These are phyloP conservation scores for Rhinichthys osculus DNA, from an alignment of 2,797 vertebrate genomes.

Conservation along the genomic window DNA sequence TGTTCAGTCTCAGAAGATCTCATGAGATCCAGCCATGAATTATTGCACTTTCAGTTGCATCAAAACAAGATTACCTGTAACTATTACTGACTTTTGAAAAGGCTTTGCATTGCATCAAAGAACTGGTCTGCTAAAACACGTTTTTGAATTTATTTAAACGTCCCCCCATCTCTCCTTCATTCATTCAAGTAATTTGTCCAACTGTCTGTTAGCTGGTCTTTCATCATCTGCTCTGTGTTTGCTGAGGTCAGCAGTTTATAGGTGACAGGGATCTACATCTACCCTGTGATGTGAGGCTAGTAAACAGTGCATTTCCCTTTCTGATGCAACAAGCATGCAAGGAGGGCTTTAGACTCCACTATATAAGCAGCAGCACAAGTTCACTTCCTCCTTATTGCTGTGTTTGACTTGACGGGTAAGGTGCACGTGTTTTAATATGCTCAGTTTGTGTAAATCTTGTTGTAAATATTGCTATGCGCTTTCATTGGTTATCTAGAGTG, in stretches of 20 bases:
- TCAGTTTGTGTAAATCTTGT: neutral
- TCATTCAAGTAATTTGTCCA: neutral
- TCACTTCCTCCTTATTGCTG: constrained; percentile 13
- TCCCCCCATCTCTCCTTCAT: neutral
- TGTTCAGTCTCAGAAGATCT: neutral
- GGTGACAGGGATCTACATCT: neutral
- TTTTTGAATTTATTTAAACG: neutral
- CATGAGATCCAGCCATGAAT: constrained; percentile 11
- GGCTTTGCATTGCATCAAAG: neutral
- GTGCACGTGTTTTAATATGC: neutral
- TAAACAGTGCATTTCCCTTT: constrained; percentile 51
- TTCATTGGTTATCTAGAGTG: neutral
- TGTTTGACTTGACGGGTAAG: constrained; percentile 45
- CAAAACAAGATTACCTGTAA: neutral
- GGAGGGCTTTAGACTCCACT: constrained; percentile 7
- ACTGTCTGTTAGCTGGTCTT: constrained; percentile 21
- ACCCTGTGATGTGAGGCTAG: constrained; percentile 26
- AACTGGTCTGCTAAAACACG: neutral
- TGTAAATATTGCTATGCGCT: neutral
- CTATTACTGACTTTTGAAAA: neutral
- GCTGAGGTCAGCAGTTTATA: constrained; percentile 34
- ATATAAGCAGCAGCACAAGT: constrained; percentile 43
- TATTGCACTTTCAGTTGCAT: neutral
- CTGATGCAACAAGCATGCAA: constrained; percentile 65
- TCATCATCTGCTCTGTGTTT: constrained; percentile 39